phyloP scores from a whole-genome alignment of 2,113 vertebrate species.

The Trogon melanurus region DNA sequence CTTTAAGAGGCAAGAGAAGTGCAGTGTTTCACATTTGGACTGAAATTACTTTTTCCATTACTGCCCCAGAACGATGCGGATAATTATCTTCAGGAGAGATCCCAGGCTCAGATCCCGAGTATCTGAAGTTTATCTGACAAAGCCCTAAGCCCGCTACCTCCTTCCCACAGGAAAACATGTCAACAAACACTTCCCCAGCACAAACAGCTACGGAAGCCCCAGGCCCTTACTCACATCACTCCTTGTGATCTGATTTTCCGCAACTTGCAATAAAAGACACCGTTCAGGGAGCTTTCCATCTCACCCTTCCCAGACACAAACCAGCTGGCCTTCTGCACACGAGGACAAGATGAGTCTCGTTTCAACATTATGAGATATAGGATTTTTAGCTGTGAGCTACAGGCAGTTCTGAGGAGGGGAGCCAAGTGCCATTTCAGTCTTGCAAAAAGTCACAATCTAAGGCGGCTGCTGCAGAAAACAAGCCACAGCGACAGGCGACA shows the following conservation, averaged over 20 bases:
- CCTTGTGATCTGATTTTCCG: not conserved
- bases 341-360: not conserved
- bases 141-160: not conserved
- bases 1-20: not conserved
- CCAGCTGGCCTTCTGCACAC: not conserved
- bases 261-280: not conserved
- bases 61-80: fast-evolving
- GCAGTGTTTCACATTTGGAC: fast-evolving
- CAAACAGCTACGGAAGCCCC: not conserved
- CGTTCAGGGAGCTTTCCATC: not conserved
- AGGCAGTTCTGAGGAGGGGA: not conserved
- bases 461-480: not conserved
- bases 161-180: not conserved
- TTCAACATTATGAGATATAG: not conserved
- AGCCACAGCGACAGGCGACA: not conserved
- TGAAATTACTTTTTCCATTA: not conserved
- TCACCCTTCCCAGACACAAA: not conserved
- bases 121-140: not conserved
- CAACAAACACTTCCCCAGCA: not conserved
- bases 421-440: not conserved
- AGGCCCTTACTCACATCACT: not conserved
- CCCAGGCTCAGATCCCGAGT: not conserved
- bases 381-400: not conserved
- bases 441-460: not conserved
- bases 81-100: not conserved